Percentiles rank a stretch among this genome's conserved stretches.
These are phyloP conservation scores for Cherax destructor DNA, from an alignment of 1,140 invertebrate genomes.

Conservation along the genomic window DNA sequence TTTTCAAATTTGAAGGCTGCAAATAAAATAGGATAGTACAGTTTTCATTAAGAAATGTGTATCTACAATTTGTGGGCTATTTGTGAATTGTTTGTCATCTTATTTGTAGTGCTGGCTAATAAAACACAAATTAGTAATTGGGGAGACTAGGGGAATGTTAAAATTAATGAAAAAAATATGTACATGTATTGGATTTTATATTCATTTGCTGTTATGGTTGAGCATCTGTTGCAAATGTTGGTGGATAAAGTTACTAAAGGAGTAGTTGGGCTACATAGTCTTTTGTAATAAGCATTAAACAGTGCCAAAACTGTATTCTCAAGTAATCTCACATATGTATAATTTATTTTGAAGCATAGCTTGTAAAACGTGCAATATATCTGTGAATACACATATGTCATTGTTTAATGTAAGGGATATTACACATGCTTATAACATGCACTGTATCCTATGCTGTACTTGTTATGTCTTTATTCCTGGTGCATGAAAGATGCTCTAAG, in stretches of 20 bases:
- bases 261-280: background rate
- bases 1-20: too few relatives aligned
- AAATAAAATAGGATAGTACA: too few relatives aligned
- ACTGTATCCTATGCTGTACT: background rate
- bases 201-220: background rate
- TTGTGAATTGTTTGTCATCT: too few relatives aligned
- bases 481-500: conserved; percentile 10
- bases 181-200: too few relatives aligned
- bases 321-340: background rate
- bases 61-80: too few relatives aligned
- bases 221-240: background rate
- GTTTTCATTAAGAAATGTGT: too few relatives aligned
- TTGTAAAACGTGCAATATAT: background rate
- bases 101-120: background rate
- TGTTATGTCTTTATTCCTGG: background rate
- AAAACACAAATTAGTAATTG: background rate
- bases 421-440: background rate
- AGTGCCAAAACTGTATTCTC: background rate
- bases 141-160: background rate
- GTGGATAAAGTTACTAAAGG: background rate
- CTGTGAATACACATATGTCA: too few relatives aligned
- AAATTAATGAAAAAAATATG: too few relatives aligned
- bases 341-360: background rate
- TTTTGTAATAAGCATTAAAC: background rate
- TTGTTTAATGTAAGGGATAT: background rate